These are phyloP conservation scores for Enteromius anoplus DNA, from an alignment of 2,797 vertebrate species.

Conservation along the genomic window DNA sequence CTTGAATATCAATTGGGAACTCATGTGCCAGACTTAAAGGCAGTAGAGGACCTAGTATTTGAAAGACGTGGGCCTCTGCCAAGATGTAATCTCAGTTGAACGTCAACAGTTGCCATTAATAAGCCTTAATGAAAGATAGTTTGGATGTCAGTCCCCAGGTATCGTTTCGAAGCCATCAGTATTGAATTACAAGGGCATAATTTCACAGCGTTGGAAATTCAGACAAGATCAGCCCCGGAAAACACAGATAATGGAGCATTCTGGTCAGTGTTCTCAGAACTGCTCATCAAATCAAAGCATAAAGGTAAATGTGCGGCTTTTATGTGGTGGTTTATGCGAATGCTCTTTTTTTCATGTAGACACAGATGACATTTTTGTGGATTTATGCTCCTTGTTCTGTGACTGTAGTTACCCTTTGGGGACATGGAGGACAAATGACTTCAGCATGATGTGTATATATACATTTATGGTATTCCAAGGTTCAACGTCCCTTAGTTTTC, in stretches of 20 bases:
- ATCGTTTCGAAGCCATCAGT: conserved; percentile 42
- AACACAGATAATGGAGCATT: conserved; percentile 31
- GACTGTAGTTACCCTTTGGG: conserved; percentile 34
- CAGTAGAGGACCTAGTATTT: conserved; percentile 52
- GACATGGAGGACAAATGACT: conserved; percentile 36
- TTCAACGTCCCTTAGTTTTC: neutral
- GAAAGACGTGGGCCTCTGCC: conserved; percentile 44
- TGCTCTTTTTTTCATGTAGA: neutral
- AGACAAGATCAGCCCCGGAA: conserved; percentile 39
- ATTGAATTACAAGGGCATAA: conserved; percentile 33
- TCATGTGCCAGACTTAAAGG: conserved; percentile 53
- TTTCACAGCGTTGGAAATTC: conserved; percentile 41
- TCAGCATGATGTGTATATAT: neutral
- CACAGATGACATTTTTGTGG: conserved; percentile 10
- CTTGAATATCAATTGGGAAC: conserved; percentile 45
- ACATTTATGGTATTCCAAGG: neutral
- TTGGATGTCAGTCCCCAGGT: conserved; percentile 43
- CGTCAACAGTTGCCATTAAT: conserved; percentile 51
- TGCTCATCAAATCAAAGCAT: neutral
- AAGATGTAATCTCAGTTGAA: conserved; percentile 49
- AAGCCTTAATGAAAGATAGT: conserved; percentile 51
- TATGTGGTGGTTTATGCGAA: conserved; percentile 24
- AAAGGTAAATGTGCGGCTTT: conserved; percentile 3
- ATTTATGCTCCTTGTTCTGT: conserved; percentile 26
- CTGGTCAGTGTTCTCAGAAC: conserved; percentile 8